Base-by-base conservation (phyloP, 2,797 vertebrate species). In the Chaunax sp. region DNA sequence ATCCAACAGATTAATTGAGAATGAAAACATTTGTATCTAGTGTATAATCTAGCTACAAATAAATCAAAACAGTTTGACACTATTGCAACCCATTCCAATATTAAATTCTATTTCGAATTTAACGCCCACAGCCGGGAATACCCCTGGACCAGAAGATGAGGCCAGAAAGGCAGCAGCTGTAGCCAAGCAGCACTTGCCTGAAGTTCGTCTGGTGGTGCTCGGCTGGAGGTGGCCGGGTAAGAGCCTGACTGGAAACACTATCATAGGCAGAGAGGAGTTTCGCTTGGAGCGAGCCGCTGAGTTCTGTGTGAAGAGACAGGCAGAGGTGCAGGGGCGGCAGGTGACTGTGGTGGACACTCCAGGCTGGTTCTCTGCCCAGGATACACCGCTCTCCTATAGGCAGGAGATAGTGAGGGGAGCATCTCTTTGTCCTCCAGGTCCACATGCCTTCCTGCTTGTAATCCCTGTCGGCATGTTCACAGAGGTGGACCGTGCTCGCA, bases 221-320 rank as follows among this genome's bases (percentile, higher is more conserved):
- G 95, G 94, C 26, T 95, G 95, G 93, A 93, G 94, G 40, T 95
- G 95, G 92, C 94, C 92, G 0, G 95, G 95, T 23, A 96, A 96
- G 86, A 96, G 95, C 64, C 83, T 95, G 26, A 95, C 94, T 0
- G 95, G 91, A 13, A 96, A 96, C 87, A 95, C 92, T 69, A 94
- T 96, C 80, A 85, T 96, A 0, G 94, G 94, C 16, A 55, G 82
- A 8, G 88, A 93, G 71, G 92, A 85, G 37, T 96, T 96, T 75
- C 50, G 2, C 7, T 62, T 94, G 66, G 86, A 90, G 41, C 76
- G 94, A 16, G 95, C 94, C 0, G 91, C 90, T 0, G 87, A 89
- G 69, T 95, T 95, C 83, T 92, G 90, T 1, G 57, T 93, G 7
- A 94, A 82, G 70, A 78, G 90, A 1, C 76, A 90, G 35, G 63